Conservation (phyloP, 2,888 invertebrate genomes). For the Chydorus sphaericus region DNA sequence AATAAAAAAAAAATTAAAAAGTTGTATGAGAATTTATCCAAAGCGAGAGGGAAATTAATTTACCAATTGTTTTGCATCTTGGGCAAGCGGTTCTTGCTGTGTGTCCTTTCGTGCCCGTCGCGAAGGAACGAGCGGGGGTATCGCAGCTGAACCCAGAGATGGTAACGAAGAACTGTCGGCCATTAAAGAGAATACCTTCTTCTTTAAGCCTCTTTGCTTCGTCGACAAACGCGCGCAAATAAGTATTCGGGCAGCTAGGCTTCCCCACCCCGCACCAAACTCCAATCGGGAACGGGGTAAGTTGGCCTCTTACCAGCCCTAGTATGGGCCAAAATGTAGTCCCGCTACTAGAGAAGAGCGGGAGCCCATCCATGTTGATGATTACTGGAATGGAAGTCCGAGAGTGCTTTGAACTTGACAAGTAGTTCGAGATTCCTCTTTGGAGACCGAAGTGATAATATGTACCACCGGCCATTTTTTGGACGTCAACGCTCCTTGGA, state of each 20-base stretch:
- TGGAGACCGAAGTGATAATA: slow-evolving; percentile 13
- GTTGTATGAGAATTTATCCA: no score
- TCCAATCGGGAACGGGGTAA: slow-evolving; percentile 18
- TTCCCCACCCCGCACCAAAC: slow-evolving; percentile 19
- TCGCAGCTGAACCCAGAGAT: slow-evolving; percentile 21
- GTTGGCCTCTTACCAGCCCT: slow-evolving; percentile 17
- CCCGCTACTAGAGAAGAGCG: slow-evolving; percentile 17
- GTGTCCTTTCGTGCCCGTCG: slow-evolving; percentile 21
- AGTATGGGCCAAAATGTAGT: slow-evolving; percentile 21
- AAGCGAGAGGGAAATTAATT: no score
- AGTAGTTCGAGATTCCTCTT: neutral
- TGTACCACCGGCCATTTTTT: slow-evolving; percentile 5
- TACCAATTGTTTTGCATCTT: slow-evolving; percentile 22
- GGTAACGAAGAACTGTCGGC: slow-evolving; percentile 13
- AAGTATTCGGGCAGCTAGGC: slow-evolving; percentile 18
- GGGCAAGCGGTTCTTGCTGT: slow-evolving; percentile 21
- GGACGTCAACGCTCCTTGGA: neutral
- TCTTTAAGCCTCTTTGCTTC: slow-evolving; percentile 17
- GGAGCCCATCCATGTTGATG: slow-evolving; percentile 20
- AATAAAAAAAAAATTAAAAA: no score
- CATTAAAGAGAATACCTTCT: slow-evolving; percentile 13
- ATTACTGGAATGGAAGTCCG: slow-evolving; percentile 3
- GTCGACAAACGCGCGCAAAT: slow-evolving; percentile 18
- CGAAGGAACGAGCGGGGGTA: slow-evolving; percentile 21
- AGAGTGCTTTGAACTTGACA: neutral